Evolutionary conservation across 2,113 vertebrate species (phyloP).

Genomic region (Oryzias woworae): DNA sequence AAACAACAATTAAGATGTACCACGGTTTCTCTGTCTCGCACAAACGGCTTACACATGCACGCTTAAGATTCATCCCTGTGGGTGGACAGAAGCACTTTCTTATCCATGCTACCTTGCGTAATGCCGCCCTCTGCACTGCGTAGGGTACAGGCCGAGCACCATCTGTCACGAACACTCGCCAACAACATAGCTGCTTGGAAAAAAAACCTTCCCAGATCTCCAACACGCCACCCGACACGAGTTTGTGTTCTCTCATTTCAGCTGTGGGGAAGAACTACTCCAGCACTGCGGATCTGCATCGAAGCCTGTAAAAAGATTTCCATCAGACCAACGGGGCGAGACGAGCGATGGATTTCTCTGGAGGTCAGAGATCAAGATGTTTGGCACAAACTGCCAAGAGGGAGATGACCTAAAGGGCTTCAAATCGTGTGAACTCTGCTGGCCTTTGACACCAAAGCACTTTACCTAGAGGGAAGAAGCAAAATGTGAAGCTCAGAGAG

Average conservation of each 20-base stretch:
- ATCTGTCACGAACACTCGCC: constrained; percentile 14
- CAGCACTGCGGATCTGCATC: constrained; percentile 18
- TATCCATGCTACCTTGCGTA: constrained; percentile 51
- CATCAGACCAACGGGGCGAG: background rate
- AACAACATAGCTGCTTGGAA: constrained; percentile 27
- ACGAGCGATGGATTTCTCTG: constrained; percentile 27
- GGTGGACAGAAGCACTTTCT: constrained; percentile 58
- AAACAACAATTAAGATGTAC: constrained; percentile 23
- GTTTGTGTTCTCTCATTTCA: constrained; percentile 24
- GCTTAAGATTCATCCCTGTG: constrained; percentile 41
- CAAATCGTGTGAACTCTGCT: constrained; percentile 12
- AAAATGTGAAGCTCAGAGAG: constrained; percentile 9
- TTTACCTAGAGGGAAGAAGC: background rate
- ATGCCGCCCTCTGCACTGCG: constrained; percentile 42
- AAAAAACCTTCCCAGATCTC: background rate
- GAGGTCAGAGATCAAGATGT: constrained; percentile 44
- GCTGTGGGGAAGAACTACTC: background rate
- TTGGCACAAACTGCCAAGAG: constrained; percentile 37
- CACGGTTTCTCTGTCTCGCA: background rate
- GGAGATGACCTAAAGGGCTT: constrained; percentile 24
- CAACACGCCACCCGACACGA: background rate
- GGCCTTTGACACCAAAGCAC: constrained; percentile 12
- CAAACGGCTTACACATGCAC: constrained; percentile 10
- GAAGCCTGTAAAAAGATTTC: constrained; percentile 19
- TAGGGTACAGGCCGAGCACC: constrained; percentile 31